These are phyloP conservation scores for Perccottus glenii DNA, from an alignment of 2,113 vertebrate genomes.

Conservation along the genomic window DNA sequence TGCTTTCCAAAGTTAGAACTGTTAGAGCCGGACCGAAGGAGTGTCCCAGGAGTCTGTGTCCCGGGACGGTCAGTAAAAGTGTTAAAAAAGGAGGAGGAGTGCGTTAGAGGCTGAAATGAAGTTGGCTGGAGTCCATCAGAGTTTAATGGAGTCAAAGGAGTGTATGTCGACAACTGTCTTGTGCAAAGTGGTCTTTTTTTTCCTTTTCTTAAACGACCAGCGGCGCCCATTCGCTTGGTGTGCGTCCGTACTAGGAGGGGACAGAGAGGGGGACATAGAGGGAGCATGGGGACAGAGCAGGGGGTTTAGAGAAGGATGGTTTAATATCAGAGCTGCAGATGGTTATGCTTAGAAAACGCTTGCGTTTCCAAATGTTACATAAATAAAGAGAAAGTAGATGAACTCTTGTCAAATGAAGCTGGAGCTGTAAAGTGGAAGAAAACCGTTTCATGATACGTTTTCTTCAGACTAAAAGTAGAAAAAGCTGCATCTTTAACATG, in stretches of 20 bases:
- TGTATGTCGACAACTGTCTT: constrained; percentile 33
- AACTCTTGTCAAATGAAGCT: too few species aligned
- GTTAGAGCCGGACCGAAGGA: neutral
- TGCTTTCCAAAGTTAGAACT: constrained; percentile 12
- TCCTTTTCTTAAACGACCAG: constrained; percentile 62
- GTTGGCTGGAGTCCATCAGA: constrained; percentile 32
- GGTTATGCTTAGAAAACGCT: too few species aligned
- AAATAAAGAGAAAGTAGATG: too few species aligned
- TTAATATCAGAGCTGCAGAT: too few species aligned
- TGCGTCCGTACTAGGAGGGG: constrained; percentile 81
- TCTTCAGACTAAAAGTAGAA: too few species aligned
- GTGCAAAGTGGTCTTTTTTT: constrained; percentile 17
- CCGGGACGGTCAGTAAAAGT: constrained; percentile 1
- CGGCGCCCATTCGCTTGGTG: constrained; percentile 82
- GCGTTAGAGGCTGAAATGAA: constrained; percentile 21
- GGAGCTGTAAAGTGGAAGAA: too few species aligned
- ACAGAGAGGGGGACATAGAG: neutral
- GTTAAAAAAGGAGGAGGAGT: constrained; percentile 28
- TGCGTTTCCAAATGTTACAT: too few species aligned
- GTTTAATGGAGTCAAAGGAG: constrained; percentile 23
- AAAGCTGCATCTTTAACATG: too few species aligned
- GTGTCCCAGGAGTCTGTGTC: neutral
- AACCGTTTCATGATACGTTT: too few species aligned
- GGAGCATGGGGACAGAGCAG: fast-evolving
- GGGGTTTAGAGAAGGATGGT: too few species aligned